Conservation (phyloP, 1,140 invertebrate genomes). For the Ruditapes philippinarum region DNA sequence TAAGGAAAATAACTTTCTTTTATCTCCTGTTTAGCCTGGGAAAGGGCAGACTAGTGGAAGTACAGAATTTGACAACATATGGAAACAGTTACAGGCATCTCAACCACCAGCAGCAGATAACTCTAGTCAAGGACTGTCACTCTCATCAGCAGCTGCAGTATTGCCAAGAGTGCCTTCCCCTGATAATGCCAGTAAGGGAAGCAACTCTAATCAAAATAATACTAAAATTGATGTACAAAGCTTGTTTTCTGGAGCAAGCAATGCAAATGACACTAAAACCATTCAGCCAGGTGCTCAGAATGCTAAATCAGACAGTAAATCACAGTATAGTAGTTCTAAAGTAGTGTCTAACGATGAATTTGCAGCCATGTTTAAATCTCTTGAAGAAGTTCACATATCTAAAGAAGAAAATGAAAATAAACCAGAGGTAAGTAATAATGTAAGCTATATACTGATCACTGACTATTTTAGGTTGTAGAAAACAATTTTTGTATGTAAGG, state of each 20-base stretch:
- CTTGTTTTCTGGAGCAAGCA: constrained; percentile 67
- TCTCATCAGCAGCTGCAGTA: constrained; percentile 69
- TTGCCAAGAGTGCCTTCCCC: constrained; percentile 67
- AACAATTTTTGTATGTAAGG: too few relatives aligned
- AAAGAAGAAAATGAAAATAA: constrained; percentile 37
- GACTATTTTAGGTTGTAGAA: too few relatives aligned
- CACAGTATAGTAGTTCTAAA: neutral
- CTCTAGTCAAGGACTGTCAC: constrained; percentile 48
- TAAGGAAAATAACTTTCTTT: too few relatives aligned
- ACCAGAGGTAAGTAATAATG: neutral
- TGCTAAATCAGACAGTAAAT: constrained; percentile 6
- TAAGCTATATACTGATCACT: too few relatives aligned
- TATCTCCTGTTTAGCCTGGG: too few relatives aligned
- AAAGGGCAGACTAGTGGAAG: neutral
- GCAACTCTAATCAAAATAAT: neutral
- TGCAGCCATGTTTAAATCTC: constrained; percentile 75
- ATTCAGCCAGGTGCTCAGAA: neutral
- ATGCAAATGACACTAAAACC: neutral
- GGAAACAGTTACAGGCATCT: constrained; percentile 76
- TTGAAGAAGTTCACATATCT: constrained; percentile 60
- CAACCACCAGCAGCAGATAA: neutral
- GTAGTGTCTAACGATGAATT: constrained; percentile 72
- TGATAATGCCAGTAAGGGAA: constrained; percentile 15
- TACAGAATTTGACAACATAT: constrained; percentile 80
- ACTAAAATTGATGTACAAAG: constrained; percentile 58